phyloP scores from a whole-genome alignment of 2,888 invertebrate species.

The Leptinotarsa peninsularis region DNA sequence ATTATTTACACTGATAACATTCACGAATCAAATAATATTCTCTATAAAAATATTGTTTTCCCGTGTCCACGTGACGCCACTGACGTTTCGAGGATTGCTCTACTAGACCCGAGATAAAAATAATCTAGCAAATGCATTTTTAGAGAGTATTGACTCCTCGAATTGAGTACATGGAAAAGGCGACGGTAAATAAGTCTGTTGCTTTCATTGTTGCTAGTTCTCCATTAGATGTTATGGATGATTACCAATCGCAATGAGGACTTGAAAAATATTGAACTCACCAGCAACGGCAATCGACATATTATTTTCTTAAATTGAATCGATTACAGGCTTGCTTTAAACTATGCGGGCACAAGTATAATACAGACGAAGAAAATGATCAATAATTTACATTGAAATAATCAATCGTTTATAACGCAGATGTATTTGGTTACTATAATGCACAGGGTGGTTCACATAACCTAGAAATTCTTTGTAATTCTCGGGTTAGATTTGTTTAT shows the following conservation, averaged over 20 bases:
- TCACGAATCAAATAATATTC: too few relatives aligned
- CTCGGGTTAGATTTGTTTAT: not conserved
- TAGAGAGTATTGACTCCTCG: not conserved
- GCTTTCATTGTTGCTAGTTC: slow-evolving; percentile 1
- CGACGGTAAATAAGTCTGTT: not conserved
- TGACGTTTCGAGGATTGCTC: not conserved
- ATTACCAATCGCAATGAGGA: not conserved
- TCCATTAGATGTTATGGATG: not conserved
- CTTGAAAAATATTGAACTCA: not conserved
- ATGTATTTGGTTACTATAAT: not conserved
- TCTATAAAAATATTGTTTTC: too few relatives aligned
- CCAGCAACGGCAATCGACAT: not conserved
- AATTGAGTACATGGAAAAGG: not conserved
- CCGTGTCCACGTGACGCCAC: too few relatives aligned
- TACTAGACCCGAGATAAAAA: not conserved
- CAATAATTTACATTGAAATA: not conserved
- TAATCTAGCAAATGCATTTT: not conserved
- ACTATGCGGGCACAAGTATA: not conserved
- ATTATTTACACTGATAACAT: too few relatives aligned
- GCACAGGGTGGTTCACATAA: slow-evolving; percentile 1
- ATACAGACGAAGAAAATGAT: not conserved
- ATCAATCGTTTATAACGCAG: too few relatives aligned
- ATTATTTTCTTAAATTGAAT: not conserved
- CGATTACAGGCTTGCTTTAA: not conserved
- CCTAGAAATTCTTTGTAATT: not conserved